Evolutionary conservation across 23 tunicate species (phyloP), one percentile per base, ranked within the genome.

Genomic region (Trididemnum miniatum): DNA sequence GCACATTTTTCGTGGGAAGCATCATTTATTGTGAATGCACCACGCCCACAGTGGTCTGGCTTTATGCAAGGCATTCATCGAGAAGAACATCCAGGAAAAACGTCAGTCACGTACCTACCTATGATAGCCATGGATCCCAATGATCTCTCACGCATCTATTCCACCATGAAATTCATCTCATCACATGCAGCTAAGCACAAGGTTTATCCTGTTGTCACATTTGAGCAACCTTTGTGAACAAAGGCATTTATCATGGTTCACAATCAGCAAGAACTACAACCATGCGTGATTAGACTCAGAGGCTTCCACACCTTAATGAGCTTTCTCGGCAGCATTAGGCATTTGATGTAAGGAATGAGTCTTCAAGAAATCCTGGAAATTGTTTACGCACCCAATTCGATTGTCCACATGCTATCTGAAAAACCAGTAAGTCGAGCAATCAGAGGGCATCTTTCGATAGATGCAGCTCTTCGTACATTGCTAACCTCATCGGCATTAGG

Each of bases 401-500:
- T 64, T 20, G 71, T 64, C 24, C 24, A 64, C 24, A 64, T 64
- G 71, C 71, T 64, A 24, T 64, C 71, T 26, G 71, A 24, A 64
- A 64, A 64, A 64, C 23, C 71, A 64, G 71, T 15, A 24, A 64
- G 30, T 64, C 71, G 23, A 23, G 71, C 71, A 64, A 26, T 64
- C 71, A 64, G 71, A n/a, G 71, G 71, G n/a, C 71, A 64, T 64
- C 71, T 64, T 64, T 64, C n/a, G 71, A 24, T 64, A 5, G 71
- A 64, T 64, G 71, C 24, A 64, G 71, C 71, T 24, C 71, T 64
- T n/a, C 18, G 9, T 64, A 24, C 71, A n/a, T 24, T 64, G 71
- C 5, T 64, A 64, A n/a, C 71, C 71, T 64, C 24, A 24, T 64
- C 24, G n/a, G 71, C 71, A 64, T 64, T 64, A 64, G 71, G n/a